These are phyloP conservation scores for Bos javanicus DNA, from an alignment of 2,113 vertebrate genomes.

Conservation along the genomic window DNA sequence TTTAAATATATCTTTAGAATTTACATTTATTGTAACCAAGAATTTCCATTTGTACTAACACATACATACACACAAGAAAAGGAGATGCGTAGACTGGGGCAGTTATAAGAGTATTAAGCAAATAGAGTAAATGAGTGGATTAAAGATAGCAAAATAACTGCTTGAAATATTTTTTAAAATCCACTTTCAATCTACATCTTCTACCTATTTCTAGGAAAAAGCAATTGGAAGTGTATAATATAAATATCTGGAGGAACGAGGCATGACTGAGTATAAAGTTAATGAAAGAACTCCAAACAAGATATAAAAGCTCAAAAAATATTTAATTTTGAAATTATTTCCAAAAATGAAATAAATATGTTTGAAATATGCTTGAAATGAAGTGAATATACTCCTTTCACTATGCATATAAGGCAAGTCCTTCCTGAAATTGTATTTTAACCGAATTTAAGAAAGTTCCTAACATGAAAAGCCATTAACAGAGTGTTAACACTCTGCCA, in stretches of 20 bases:
- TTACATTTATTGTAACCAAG: neutral
- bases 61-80: neutral
- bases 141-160: neutral
- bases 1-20: neutral
- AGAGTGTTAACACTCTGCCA: slow-evolving; percentile 80
- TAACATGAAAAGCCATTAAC: neutral
- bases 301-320: neutral
- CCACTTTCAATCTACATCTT: neutral
- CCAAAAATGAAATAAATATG: neutral
- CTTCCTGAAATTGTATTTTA: neutral
- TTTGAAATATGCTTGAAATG: neutral
- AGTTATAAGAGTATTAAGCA: neutral
- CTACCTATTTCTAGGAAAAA: neutral
- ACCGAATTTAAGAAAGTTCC: neutral
- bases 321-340: neutral
- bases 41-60: neutral
- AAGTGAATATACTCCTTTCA: neutral
- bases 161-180: neutral
- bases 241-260: neutral
- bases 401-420: neutral
- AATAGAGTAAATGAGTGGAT: neutral
- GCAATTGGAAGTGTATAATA: neutral
- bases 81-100: neutral
- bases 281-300: neutral
- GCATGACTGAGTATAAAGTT: neutral